Evolutionary conservation across 1,140 invertebrate genomes (phyloP).

Genomic region (Drosophila oshimai): DNA sequence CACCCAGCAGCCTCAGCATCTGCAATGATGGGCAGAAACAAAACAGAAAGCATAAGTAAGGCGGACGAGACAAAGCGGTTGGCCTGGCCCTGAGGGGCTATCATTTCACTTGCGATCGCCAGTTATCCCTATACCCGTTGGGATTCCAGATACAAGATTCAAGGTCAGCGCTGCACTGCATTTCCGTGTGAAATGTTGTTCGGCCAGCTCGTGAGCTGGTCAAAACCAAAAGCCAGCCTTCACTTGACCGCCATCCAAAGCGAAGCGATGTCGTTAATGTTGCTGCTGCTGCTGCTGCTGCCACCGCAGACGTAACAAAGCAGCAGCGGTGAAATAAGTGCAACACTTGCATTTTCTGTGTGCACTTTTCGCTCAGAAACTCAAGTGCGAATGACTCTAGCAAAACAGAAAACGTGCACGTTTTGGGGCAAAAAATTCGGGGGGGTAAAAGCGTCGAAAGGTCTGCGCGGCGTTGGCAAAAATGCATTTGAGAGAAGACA

Average conservation of each 20-base stretch:
- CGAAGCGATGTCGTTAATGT: conserved; percentile 2
- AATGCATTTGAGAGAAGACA: conserved; percentile 41
- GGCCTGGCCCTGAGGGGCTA: conserved; percentile 56
- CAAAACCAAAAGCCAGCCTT: conserved; percentile 49
- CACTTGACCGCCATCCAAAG: conserved; percentile 35
- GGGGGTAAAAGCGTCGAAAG: conserved; percentile 42
- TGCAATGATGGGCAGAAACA: conserved; percentile 54
- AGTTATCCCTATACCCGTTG: conserved; percentile 40
- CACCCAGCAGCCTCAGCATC: conserved; percentile 33
- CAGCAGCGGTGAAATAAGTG: conserved; percentile 18
- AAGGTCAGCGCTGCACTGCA: conserved; percentile 60
- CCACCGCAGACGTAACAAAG: conserved; percentile 1
- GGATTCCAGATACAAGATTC: conserved; percentile 44
- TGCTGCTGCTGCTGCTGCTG: conserved; percentile 3
- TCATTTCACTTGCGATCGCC: conserved; percentile 68
- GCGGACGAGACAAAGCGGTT: conserved; percentile 27
- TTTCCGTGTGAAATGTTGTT: conserved; percentile 74
- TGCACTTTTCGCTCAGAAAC: conserved; percentile 35
- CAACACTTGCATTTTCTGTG: conserved; percentile 32
- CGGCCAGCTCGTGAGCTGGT: conserved; percentile 30
- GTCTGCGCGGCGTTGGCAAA: conserved; percentile 57
- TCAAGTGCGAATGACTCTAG: conserved; percentile 66
- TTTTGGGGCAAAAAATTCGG: background rate
- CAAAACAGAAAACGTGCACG: conserved; percentile 62
- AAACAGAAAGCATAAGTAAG: conserved; percentile 29